Evolutionary conservation across 2,888 invertebrate species (phyloP).

Genomic region (Leucoma salicis): DNA sequence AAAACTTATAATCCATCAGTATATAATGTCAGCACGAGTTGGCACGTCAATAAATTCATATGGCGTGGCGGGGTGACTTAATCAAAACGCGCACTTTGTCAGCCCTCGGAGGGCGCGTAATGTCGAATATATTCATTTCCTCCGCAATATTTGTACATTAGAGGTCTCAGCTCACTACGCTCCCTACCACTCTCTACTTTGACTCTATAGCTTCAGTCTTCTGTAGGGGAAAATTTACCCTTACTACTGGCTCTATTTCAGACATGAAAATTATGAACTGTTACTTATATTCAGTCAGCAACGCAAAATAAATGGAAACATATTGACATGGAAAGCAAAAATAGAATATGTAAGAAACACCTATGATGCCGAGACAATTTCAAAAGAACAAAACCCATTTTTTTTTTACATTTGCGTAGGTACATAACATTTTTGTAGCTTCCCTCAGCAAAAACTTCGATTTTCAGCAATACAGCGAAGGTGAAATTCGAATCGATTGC

Average conservation of each 20-base stretch:
- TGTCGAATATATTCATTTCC: constrained; percentile 78
- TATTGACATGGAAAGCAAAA: too few species aligned
- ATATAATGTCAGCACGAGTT: constrained; percentile 49
- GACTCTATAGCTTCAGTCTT: constrained; percentile 61
- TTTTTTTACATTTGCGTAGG: too few species aligned
- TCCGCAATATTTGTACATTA: constrained; percentile 82
- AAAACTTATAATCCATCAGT: constrained; percentile 47
- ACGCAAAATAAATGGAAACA: too few species aligned
- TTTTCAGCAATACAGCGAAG: too few species aligned
- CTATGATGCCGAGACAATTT: too few species aligned
- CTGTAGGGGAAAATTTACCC: constrained; percentile 42
- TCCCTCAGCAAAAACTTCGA: too few species aligned
- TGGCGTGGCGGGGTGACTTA: constrained; percentile 60
- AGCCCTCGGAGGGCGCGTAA: constrained; percentile 28
- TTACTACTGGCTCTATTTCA: constrained; percentile 36
- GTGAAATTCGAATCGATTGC: too few species aligned
- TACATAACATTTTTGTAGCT: too few species aligned
- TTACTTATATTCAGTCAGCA: too few species aligned
- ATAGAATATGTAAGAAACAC: too few species aligned
- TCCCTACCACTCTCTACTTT: constrained; percentile 55
- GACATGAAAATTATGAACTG: constrained; percentile 1
- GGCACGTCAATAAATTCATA: constrained; percentile 66
- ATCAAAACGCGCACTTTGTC: constrained; percentile 71
- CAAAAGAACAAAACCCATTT: too few species aligned
- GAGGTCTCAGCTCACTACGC: constrained; percentile 77